These are phyloP conservation scores for Alouatta palliata DNA, from an alignment of 2,113 vertebrate genomes.

Conservation along the genomic window DNA sequence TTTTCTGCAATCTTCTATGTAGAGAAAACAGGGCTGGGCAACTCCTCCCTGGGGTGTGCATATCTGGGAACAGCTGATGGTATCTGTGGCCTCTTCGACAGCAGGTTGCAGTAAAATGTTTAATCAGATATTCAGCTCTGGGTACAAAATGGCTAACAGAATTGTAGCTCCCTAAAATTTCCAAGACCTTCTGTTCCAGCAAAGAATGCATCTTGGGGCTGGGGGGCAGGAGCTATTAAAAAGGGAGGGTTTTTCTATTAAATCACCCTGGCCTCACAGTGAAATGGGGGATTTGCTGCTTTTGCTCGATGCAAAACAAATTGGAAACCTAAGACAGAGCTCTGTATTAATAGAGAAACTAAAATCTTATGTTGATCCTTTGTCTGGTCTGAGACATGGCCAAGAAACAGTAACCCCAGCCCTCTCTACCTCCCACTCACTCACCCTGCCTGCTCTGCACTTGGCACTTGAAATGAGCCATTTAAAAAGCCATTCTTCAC, in stretches of 20 bases:
- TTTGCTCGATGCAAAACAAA: neutral
- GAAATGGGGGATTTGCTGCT: neutral
- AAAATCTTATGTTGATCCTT: neutral
- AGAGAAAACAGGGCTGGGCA: neutral
- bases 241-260: neutral
- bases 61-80: constrained; percentile 54
- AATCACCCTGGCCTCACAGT: neutral
- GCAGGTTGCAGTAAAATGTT: neutral
- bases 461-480: constrained; percentile 2
- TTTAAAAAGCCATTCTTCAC: neutral
- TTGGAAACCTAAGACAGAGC: neutral
- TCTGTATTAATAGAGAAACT: neutral
- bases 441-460: neutral
- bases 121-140: neutral
- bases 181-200: neutral
- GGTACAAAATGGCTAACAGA: constrained; percentile 49
- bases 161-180: neutral
- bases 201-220: neutral
- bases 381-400: constrained; percentile 4
- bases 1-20: constrained; percentile 55
- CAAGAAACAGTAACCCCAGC: constrained; percentile 6
- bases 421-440: neutral
- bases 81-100: neutral
- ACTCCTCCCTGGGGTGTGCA: neutral
- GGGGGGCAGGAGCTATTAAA: neutral